Conservation (phyloP, 2,888 invertebrate species). For the Diabrotica balteata region DNA sequence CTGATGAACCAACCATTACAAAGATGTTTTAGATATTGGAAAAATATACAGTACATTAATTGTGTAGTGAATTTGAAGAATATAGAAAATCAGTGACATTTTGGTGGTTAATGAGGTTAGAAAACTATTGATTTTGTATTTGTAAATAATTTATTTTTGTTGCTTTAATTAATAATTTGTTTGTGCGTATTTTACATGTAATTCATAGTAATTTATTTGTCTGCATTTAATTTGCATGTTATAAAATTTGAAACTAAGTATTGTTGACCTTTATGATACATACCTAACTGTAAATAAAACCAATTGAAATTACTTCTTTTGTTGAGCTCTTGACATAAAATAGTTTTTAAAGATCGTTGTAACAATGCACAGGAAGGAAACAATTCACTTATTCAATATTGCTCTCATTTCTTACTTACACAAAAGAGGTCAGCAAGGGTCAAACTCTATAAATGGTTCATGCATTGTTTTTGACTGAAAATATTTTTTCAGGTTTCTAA, state of each 20-base stretch:
- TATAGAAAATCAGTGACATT: constrained; percentile 10
- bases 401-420: constrained; percentile 6
- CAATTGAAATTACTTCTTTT: constrained; percentile 25
- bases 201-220: background rate
- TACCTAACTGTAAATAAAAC: constrained; percentile 29
- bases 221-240: constrained; percentile 9
- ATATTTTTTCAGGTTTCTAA: constrained; percentile 12
- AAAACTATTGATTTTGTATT: constrained; percentile 21
- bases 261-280: constrained; percentile 26
- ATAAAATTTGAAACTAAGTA: background rate
- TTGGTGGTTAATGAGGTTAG: constrained; percentile 31
- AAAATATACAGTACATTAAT: background rate
- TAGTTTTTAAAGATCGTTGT: constrained; percentile 7
- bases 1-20: constrained; percentile 19
- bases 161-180: background rate
- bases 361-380: constrained; percentile 16
- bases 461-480: constrained; percentile 1
- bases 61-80: constrained; percentile 7
- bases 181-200: background rate
- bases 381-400: constrained; percentile 17
- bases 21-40: constrained; percentile 17
- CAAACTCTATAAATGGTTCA: constrained; percentile 10
- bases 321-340: constrained; percentile 16
- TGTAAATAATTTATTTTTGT: constrained; percentile 8
- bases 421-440: constrained; percentile 24